Conservation (phyloP, 1,140 invertebrate genomes). For the Apis florea region DNA sequence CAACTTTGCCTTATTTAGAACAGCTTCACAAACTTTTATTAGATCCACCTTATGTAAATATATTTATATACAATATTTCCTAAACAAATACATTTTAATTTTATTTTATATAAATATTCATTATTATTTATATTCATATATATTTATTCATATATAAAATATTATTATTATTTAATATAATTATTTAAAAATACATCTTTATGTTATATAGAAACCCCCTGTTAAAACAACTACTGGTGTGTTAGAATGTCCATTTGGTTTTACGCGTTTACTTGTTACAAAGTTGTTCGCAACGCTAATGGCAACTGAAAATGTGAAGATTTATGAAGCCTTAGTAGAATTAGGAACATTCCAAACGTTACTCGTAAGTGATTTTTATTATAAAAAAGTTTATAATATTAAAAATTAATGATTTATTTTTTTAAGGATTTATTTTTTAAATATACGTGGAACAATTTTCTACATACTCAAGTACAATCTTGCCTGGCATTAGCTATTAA, state of each 20-base stretch:
- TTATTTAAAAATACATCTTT: not conserved
- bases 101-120: constrained; percentile 26
- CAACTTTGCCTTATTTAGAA: constrained; percentile 85
- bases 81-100: constrained; percentile 25
- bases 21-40: constrained; percentile 87
- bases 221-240: constrained; percentile 85
- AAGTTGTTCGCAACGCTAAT: constrained; percentile 87
- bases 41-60: constrained; percentile 87
- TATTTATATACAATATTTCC: constrained; percentile 9
- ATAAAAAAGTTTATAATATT: not conserved
- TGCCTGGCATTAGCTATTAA: constrained; percentile 86
- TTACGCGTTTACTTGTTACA: constrained; percentile 87
- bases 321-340: constrained; percentile 80
- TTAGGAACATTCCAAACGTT: constrained; percentile 84
- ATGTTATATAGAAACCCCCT: constrained; percentile 80
- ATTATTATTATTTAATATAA: constrained; percentile 12
- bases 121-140: too few species aligned
- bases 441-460: constrained; percentile 93
- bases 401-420: constrained; percentile 20
- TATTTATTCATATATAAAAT: not conserved
- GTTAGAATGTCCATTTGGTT: constrained; percentile 88
- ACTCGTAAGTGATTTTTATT: constrained; percentile 80
- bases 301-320: constrained; percentile 83
- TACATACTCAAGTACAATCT: constrained; percentile 91
- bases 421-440: constrained; percentile 90